phyloP scores from a whole-genome alignment of 1,140 invertebrate genomes.

The Zaprionus gabonicus region DNA sequence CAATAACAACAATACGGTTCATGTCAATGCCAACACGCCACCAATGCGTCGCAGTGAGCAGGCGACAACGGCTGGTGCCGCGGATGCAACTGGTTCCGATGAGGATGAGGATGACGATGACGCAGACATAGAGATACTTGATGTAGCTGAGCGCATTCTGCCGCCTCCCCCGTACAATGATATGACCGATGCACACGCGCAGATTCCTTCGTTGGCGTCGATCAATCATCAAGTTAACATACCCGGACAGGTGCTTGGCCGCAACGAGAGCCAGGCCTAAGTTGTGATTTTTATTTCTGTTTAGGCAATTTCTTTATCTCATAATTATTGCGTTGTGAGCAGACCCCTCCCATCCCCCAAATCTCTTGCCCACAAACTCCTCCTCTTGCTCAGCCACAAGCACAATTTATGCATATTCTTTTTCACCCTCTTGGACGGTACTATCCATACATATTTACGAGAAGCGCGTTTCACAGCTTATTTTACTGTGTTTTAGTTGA shows the following conservation, averaged over 20 bases:
- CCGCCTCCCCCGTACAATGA: conserved; percentile 76
- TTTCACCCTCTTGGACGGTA: background rate
- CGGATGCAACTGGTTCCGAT: conserved; percentile 30
- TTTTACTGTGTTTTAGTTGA: background rate
- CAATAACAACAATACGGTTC: conserved; percentile 81
- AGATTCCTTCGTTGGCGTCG: conserved; percentile 54
- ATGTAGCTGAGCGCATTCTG: conserved; percentile 51
- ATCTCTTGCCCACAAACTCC: background rate
- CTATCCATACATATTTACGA: background rate
- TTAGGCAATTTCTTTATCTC: conserved; percentile 45
- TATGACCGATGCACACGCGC: conserved; percentile 51
- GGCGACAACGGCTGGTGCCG: conserved; percentile 11
- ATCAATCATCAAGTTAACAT: conserved; percentile 55
- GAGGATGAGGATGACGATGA: conserved; percentile 43
- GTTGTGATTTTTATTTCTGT: conserved; percentile 53
- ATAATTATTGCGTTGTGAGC: conserved; percentile 59
- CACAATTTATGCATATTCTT: conserved; percentile 23
- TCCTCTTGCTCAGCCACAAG: conserved; percentile 20
- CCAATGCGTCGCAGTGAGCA: conserved; percentile 77
- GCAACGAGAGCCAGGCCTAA: conserved; percentile 79
- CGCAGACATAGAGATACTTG: conserved; percentile 68
- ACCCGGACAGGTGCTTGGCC: conserved; percentile 65
- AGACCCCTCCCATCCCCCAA: conserved; percentile 1
- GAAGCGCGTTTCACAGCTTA: background rate
- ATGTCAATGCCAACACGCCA: conserved; percentile 80